phyloP scores from a whole-genome alignment of 2,113 vertebrate genomes.

The Alces alces region DNA sequence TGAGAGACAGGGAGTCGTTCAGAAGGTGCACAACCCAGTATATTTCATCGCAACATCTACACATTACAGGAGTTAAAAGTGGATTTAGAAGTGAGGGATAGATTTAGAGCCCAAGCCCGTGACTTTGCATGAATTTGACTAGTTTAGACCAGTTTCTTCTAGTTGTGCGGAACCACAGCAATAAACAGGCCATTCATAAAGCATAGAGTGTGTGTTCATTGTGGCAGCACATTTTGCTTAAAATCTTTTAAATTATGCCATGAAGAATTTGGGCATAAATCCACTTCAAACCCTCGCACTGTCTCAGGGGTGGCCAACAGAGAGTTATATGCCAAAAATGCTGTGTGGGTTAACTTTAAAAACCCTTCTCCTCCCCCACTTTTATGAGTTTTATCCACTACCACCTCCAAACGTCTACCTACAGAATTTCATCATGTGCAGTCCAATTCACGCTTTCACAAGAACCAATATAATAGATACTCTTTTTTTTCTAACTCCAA shows the following conservation, averaged over 20 bases:
- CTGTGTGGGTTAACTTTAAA: conserved; percentile 43
- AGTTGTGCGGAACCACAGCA: not conserved
- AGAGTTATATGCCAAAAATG: conserved; percentile 34
- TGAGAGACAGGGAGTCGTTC: not conserved
- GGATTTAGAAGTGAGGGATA: not conserved
- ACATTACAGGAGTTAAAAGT: not conserved
- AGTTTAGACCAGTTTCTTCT: conserved; percentile 22
- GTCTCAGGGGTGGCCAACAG: conserved; percentile 61
- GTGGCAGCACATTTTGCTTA: conserved; percentile 50
- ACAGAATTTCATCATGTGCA: not conserved
- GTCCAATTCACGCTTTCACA: not conserved
- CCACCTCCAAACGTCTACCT: not conserved
- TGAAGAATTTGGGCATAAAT: conserved; percentile 57
- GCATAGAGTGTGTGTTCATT: conserved; percentile 50
- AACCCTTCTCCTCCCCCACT: not conserved
- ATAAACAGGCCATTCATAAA: conserved; percentile 60
- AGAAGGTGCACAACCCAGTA: not conserved
- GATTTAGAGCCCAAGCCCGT: not conserved
- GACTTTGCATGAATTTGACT: conserved; percentile 31
- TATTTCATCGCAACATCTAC: not conserved
- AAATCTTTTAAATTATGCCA: conserved; percentile 58
- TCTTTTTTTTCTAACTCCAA: not conserved
- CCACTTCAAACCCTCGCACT: conserved; percentile 49
- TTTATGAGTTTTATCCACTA: conserved; percentile 28
- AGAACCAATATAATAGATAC: not conserved